A percentile compares a stretch with the other conserved stretches of the same genome.
phyloP scores from a whole-genome alignment of 2,113 vertebrate genomes.

The Sula dactylatra region DNA sequence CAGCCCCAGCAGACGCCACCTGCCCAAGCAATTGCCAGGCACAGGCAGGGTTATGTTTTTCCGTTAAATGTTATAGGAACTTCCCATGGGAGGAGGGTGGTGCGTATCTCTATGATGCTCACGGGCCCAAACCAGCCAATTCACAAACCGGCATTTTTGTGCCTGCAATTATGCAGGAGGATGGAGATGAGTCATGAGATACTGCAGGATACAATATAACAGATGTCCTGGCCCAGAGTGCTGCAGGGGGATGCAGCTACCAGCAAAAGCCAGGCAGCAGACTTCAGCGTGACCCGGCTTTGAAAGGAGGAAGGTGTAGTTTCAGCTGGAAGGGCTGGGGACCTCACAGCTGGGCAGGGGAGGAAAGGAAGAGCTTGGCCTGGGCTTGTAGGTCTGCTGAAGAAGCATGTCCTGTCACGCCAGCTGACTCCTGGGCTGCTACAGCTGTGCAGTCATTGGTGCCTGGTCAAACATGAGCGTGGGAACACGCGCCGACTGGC shows the following conservation, averaged over 20 bases:
- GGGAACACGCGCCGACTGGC: accelerated
- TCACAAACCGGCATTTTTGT: not conserved
- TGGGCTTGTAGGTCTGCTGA: not conserved
- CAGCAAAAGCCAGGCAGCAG: not conserved
- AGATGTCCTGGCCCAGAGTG: not conserved
- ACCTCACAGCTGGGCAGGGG: not conserved
- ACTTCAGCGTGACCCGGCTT: not conserved
- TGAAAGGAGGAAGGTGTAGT: not conserved
- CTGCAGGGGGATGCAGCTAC: not conserved
- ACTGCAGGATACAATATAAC: not conserved
- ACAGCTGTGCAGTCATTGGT: not conserved
- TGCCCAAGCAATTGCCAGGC: not conserved
- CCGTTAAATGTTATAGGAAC: not conserved
- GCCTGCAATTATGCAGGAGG: not conserved
- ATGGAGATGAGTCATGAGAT: not conserved
- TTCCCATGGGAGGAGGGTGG: not conserved
- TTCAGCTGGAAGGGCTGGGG: not conserved
- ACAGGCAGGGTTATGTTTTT: not conserved
- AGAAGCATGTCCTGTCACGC: not conserved
- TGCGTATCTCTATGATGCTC: not conserved
- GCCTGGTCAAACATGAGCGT: not conserved
- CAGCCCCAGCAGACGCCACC: not conserved
- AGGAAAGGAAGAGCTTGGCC: not conserved
- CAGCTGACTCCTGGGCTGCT: not conserved
- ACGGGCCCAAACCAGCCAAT: not conserved